A percentile compares a stretch with the other conserved stretches of the same genome.
Conservation (phyloP, 1,140 invertebrate genomes). For the Drosophila rhopaloa region DNA sequence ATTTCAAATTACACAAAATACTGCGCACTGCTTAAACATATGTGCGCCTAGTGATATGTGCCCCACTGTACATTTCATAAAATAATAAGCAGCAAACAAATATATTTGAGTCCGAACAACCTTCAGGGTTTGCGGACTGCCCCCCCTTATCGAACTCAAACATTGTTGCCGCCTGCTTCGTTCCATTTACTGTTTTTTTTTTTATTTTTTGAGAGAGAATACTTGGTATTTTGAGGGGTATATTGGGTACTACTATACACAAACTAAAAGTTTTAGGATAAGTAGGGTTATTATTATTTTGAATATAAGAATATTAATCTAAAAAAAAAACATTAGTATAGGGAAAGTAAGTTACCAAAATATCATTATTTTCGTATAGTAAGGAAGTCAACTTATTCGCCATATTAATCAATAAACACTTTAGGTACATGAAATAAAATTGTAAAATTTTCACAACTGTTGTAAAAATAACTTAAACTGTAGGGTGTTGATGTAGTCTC, state of each 20-base stretch:
- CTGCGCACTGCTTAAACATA: slow-evolving; percentile 13
- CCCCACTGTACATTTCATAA: slow-evolving; percentile 28
- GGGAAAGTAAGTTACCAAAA: no score
- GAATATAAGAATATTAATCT: no score
- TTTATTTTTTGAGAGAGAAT: not conserved
- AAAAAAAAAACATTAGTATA: no score
- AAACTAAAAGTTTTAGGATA: no score
- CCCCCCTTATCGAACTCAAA: slow-evolving; percentile 43
- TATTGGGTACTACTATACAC: not conserved
- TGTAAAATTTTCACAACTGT: no score
- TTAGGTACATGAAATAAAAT: no score
- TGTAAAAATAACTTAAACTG: not conserved
- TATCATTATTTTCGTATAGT: no score
- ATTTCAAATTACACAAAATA: slow-evolving; percentile 43
- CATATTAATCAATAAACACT: no score
- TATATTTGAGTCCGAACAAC: slow-evolving; percentile 39
- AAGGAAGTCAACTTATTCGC: no score
- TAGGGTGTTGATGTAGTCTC: slow-evolving; percentile 5
- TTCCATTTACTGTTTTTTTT: slow-evolving; percentile 26
- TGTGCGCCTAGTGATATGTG: slow-evolving; percentile 22
- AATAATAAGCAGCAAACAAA: slow-evolving; percentile 21
- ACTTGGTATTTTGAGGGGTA: not conserved
- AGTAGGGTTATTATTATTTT: no score
- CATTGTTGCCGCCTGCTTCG: slow-evolving; percentile 26
- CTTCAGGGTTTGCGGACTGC: slow-evolving; percentile 46